Percentiles rank a stretch among this genome's conserved stretches.
Conservation (phyloP, 2,113 vertebrate species). For the Daubentonia madagascariensis region DNA sequence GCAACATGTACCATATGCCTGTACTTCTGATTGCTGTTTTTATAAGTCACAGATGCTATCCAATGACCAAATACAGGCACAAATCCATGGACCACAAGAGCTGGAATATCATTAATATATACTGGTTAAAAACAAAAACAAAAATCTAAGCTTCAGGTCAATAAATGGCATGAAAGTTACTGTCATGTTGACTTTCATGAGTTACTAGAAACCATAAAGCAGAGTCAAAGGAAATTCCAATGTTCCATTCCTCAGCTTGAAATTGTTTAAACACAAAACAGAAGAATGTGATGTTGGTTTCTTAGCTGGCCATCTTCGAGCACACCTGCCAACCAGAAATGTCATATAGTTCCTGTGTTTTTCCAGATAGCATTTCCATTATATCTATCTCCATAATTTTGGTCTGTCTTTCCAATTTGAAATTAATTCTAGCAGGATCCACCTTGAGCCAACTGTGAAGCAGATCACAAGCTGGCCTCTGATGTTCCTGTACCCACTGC, state of each 20-base stretch:
- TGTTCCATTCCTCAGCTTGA: neutral
- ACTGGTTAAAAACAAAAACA: neutral
- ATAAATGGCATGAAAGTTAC: neutral
- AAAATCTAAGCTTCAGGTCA: neutral
- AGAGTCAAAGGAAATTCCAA: neutral
- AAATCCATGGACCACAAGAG: neutral
- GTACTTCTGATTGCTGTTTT: neutral
- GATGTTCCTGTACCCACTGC: neutral
- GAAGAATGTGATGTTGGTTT: neutral
- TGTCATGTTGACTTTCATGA: neutral
- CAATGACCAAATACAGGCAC: conserved; percentile 34
- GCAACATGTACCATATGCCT: conserved; percentile 28
- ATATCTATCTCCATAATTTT: neutral
- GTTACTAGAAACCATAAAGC: neutral
- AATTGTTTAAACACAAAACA: neutral
- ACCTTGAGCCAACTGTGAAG: neutral
- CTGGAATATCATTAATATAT: neutral
- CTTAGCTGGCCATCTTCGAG: neutral
- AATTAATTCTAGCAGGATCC: neutral
- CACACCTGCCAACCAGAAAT: neutral
- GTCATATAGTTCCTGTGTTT: neutral
- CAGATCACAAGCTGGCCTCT: neutral
- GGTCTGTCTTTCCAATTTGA: neutral
- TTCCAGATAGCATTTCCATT: neutral
- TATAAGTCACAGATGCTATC: conserved; percentile 4